These are phyloP conservation scores for Acronicta aceris DNA, from an alignment of 2,888 invertebrate genomes.

Conservation along the genomic window DNA sequence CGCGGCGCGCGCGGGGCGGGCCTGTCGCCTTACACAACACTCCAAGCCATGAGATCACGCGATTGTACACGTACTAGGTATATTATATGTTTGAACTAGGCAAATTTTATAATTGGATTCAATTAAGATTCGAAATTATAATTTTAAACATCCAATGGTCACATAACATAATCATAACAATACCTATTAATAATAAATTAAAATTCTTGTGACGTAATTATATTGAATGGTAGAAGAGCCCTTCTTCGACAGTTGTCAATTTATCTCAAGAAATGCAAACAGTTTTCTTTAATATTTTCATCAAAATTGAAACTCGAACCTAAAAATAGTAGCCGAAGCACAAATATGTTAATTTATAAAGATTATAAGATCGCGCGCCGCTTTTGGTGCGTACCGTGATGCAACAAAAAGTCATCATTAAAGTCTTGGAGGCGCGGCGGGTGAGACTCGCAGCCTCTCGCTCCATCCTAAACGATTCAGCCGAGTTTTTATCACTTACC, in stretches of 20 bases:
- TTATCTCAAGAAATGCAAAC: no score
- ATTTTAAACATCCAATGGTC: no score
- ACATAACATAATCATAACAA: no score
- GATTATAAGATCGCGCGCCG: constrained; percentile 54
- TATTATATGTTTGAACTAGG: no score
- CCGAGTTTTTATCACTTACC: constrained; percentile 84
- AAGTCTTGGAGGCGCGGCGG: constrained; percentile 84
- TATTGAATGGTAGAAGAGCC: no score
- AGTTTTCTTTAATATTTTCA: no score
- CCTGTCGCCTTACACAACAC: constrained; percentile 54
- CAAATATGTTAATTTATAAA: constrained; percentile 3
- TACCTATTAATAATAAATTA: no score
- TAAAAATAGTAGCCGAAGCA: not conserved
- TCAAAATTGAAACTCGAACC: not conserved
- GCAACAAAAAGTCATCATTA: constrained; percentile 87
- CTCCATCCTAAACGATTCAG: constrained; percentile 81
- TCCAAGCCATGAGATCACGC: constrained; percentile 60
- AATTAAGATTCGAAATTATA: no score
- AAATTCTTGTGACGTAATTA: no score
- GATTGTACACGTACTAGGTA: constrained; percentile 42
- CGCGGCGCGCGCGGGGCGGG: constrained; percentile 48
- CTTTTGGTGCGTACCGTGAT: constrained; percentile 64
- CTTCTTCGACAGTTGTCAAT: no score
- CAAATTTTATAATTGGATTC: no score
- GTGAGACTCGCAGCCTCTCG: constrained; percentile 78